Conservation (phyloP, 1,140 invertebrate species). For the Popillia japonica region DNA sequence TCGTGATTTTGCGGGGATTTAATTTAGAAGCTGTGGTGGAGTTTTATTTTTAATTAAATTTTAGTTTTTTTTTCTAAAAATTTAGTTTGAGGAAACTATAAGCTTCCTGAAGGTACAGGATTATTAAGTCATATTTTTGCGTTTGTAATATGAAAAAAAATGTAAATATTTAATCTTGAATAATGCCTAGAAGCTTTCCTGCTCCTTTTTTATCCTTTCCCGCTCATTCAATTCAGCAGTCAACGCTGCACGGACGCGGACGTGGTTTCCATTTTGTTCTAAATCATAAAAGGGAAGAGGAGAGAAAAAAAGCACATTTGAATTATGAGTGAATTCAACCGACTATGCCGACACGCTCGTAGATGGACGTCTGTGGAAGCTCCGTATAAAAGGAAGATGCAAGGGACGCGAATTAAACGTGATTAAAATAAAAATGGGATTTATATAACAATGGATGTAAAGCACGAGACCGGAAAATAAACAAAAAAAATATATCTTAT, state of each 20-base stretch:
- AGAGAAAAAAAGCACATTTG: background rate
- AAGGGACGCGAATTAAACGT: background rate
- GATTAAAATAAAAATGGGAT: constrained; percentile 19
- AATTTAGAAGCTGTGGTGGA: too few relatives aligned
- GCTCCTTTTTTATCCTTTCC: background rate
- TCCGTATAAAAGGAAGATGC: background rate
- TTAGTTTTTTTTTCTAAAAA: too few relatives aligned
- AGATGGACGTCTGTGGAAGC: background rate
- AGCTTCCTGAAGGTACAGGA: background rate
- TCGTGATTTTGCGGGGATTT: too few relatives aligned
- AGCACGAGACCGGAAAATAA: background rate
- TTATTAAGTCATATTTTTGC: constrained; percentile 15
- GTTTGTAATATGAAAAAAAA: background rate
- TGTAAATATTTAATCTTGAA: constrained; percentile 19
- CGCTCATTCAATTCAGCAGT: background rate
- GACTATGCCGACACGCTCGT: background rate
- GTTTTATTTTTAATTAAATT: too few relatives aligned
- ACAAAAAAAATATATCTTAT: background rate
- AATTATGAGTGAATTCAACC: constrained; percentile 15
- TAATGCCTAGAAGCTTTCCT: background rate
- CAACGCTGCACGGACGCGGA: background rate
- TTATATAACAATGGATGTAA: background rate
- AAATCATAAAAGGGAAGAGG: background rate
- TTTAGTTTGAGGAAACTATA: too few relatives aligned
- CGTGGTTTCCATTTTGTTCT: background rate